Evolutionary conservation across 2,888 invertebrate species (phyloP).

Genomic region (Masnerella sp.): DNA sequence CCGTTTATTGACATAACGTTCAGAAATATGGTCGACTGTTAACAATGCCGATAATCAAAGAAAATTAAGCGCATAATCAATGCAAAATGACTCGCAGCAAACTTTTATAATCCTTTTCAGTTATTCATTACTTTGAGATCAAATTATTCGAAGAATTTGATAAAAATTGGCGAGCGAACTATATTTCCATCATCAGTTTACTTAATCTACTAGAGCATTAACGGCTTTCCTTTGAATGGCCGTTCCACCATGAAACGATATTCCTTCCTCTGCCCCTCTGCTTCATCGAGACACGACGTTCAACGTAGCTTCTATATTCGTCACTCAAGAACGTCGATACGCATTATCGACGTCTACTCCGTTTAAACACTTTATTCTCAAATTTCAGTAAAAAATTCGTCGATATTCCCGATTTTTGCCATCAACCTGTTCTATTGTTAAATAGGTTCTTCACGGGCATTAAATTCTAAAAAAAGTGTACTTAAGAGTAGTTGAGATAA

Average conservation of each 20-base stretch:
- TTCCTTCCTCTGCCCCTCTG: conserved; percentile 37
- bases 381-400: conserved; percentile 51
- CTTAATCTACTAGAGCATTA: conserved; percentile 58
- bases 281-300: conserved; percentile 54
- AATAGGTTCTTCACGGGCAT: conserved; percentile 28
- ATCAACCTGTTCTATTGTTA: conserved; percentile 32
- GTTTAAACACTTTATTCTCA: conserved; percentile 57
- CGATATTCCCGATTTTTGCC: conserved; percentile 27
- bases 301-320: conserved; percentile 58
- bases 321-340: conserved; percentile 59
- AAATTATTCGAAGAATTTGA: conserved; percentile 53
- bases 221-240: conserved; percentile 59
- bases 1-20: conserved; percentile 34
- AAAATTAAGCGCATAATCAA: conserved; percentile 43
- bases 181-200: conserved; percentile 58
- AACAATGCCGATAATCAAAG: conserved; percentile 35
- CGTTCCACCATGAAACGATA: conserved; percentile 59
- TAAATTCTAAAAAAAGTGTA: conserved; percentile 28
- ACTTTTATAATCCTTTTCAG: conserved; percentile 53
- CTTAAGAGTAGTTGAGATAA: conserved; percentile 4
- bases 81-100: conserved; percentile 63
- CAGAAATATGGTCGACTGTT: conserved; percentile 26
- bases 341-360: conserved; percentile 57
- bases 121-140: conserved; percentile 42
- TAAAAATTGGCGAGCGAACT: conserved; percentile 53